phyloP scores from a whole-genome alignment of 1,140 invertebrate genomes.

The Drosophila elegans region DNA sequence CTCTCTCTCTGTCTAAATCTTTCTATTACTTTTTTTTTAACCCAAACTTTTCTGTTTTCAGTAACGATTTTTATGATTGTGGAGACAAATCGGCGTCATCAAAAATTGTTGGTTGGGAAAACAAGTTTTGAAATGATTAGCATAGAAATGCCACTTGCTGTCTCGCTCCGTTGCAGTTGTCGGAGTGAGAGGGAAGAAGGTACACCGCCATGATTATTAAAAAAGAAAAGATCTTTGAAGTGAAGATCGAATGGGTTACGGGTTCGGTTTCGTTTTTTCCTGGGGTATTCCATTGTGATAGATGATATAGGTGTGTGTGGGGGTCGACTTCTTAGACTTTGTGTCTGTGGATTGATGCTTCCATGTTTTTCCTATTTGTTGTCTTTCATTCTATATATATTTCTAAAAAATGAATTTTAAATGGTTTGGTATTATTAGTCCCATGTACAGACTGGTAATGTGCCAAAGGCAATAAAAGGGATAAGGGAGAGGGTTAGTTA shows the following conservation, averaged over 20 bases:
- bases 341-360: constrained; percentile 27
- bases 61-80: constrained; percentile 69
- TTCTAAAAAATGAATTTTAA: constrained; percentile 13
- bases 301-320: constrained; percentile 40
- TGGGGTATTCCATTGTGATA: constrained; percentile 43
- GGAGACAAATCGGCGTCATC: constrained; percentile 81
- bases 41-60: constrained; percentile 14
- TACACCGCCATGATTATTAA: constrained; percentile 40
- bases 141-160: constrained; percentile 68
- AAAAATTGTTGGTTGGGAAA: constrained; percentile 60
- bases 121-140: constrained; percentile 63
- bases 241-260: constrained; percentile 16
- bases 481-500: constrained; percentile 64
- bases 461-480: constrained; percentile 9
- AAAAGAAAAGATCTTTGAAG: constrained; percentile 10
- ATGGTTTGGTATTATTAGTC: constrained; percentile 16
- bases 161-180: constrained; percentile 39
- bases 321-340: constrained; percentile 48
- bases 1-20: constrained; percentile 11
- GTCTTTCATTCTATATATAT: neutral
- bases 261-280: constrained; percentile 28
- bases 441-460: constrained; percentile 38
- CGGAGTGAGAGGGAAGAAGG: constrained; percentile 1
- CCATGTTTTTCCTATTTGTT: neutral
- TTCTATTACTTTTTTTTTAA: constrained; percentile 15